Evolutionary conservation across 2,113 vertebrate species (phyloP), one percentile per base, ranked within the genome.

Genomic region (mouse (Mus musculus)): DNA sequence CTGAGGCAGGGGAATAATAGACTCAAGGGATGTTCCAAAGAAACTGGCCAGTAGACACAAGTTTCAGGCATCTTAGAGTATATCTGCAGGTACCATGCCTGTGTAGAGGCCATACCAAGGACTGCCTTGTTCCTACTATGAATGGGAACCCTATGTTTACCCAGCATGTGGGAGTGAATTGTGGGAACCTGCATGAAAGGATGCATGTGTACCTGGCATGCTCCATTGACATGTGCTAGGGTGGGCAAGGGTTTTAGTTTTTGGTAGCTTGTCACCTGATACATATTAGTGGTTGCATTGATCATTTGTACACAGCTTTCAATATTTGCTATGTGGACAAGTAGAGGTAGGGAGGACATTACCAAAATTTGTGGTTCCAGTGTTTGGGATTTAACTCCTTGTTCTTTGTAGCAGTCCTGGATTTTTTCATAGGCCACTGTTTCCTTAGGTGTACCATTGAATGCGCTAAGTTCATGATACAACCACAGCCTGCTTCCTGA

Each of bases 311-410:
- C 77, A 54, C 10, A 61, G 11, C n/a, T n/a, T 59, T 4, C 24
- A 16, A 12, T 4, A 61, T 39, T 26, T 61, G 36, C 6, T 59
- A 11, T 36, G 24, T 59, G 33, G 19, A 19, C 3, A 2, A 10
- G 1, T n/a, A 8, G n/a, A 56, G 52, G 11, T 20, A 16, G 1
- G 3, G 3, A 59, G n/a, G 22, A 63, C 3, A 6, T 84, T 84
- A 84, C 81, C 81, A 84, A 0, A 10, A 85, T 0, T 30, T 30
- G 9, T 12, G 7, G 0, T 9, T 85, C 14, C 39, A 28, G 3
- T 0, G 7, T 1, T 82, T 59, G 59, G 3, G 11, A 3, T 28
- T 39, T 39, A 7, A 11, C 0, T 85, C 59, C 59, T 63, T 0
- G 24, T 0, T 65, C 26, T 30, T 10, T 19, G 8, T 30, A 65